These are phyloP conservation scores for Semotilus atromaculatus DNA, from an alignment of 2,797 vertebrate genomes.

Conservation along the genomic window DNA sequence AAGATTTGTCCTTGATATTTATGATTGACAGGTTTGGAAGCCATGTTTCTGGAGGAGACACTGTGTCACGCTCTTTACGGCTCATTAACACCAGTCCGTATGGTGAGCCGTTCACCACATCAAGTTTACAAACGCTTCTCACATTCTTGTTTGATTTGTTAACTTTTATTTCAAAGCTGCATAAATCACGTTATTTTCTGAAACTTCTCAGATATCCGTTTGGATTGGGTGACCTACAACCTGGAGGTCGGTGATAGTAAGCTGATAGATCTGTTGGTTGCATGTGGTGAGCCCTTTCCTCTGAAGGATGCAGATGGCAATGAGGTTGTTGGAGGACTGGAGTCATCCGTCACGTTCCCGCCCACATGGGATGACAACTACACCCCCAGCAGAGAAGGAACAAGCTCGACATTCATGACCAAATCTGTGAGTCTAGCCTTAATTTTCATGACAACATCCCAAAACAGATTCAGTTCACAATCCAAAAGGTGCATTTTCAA, in stretches of 20 bases:
- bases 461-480: background rate
- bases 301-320: constrained; percentile 76
- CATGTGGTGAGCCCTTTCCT: constrained; percentile 84
- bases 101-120: constrained; percentile 73
- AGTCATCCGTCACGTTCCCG: constrained; percentile 57
- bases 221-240: constrained; percentile 89
- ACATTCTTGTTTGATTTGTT: background rate
- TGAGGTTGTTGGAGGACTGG: constrained; percentile 61
- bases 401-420: constrained; percentile 60
- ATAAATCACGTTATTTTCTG: background rate
- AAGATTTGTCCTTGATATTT: background rate
- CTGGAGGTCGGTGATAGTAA: constrained; percentile 73
- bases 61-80: constrained; percentile 79
- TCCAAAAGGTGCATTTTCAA: background rate
- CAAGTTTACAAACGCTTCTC: background rate
- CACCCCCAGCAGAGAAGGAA: constrained; percentile 60
- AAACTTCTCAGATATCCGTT: constrained; percentile 83
- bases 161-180: background rate
- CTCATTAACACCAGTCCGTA: constrained; percentile 89
- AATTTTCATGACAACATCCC: background rate
- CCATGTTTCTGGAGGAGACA: constrained; percentile 86
- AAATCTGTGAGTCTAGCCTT: constrained; percentile 69
- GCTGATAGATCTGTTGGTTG: constrained; percentile 84
- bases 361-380: constrained; percentile 57
- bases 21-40: constrained; percentile 84